Percentiles rank a stretch among this genome's conserved stretches.
phyloP scores from a whole-genome alignment of 1,140 invertebrate species.

The Idris sp. region DNA sequence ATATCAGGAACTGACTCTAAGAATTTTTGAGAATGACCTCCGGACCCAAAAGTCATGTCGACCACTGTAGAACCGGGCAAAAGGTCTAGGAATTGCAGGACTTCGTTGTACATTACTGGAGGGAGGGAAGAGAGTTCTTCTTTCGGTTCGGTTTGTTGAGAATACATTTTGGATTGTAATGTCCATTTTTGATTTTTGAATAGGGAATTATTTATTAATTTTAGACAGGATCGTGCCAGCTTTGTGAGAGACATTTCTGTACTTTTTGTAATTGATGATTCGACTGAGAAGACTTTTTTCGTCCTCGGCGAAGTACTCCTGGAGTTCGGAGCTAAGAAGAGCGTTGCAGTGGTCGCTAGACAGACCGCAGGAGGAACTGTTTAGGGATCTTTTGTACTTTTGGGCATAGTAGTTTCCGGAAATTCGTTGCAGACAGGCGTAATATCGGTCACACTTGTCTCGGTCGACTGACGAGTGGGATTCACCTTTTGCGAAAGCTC shows the following conservation, averaged over 20 bases:
- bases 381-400: constrained; percentile 80
- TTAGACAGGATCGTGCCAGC: not conserved
- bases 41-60: constrained; percentile 96
- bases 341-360: constrained; percentile 84
- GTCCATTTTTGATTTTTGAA: not conserved
- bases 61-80: constrained; percentile 82
- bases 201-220: too few relatives aligned
- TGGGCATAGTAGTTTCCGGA: constrained; percentile 84
- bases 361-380: constrained; percentile 84
- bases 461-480: constrained; percentile 74
- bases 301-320: constrained; percentile 81
- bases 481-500: constrained; percentile 82
- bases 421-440: constrained; percentile 83
- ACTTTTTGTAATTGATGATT: constrained; percentile 24
- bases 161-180: not conserved
- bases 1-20: constrained; percentile 79
- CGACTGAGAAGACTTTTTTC: constrained; percentile 68
- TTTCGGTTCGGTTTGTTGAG: not conserved
- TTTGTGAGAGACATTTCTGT: constrained; percentile 58
- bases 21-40: constrained; percentile 88
- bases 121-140: too few relatives aligned
- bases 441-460: constrained; percentile 81
- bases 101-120: constrained; percentile 85
- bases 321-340: constrained; percentile 84
- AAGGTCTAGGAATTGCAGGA: constrained; percentile 83